Evolutionary conservation across 2,888 invertebrate genomes (phyloP), one percentile per base, ranked within the genome.

Genomic region (Acleris laterana): DNA sequence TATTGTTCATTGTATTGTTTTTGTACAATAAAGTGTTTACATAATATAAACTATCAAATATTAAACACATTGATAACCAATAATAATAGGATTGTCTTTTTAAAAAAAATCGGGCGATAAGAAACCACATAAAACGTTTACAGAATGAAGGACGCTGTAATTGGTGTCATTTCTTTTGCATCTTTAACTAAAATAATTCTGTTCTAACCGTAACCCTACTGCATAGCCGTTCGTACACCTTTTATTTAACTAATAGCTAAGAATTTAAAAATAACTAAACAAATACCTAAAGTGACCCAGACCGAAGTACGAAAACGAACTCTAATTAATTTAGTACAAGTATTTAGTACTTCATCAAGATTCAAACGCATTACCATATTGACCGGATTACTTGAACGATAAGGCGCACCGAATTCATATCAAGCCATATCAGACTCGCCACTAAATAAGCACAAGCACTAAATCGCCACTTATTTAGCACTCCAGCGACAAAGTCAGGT

Each of bases 401-500:
- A 57, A 55, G 32, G 20, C 38, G 13, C 32, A 38, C 38, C 38
- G 11, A 20, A 52, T 19, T 17, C 20, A n/a, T 52, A 52, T 52
- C 28, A 28, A 52, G n/a, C 52, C 22, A 48, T n/a, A n/a, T 59
- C 46, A 25, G 42, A 32, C 49, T 20, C 16, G 20, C 49, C 25
- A 16, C 46, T 58, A 20, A 38, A 38, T 38, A 38, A 38, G 38
- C 38, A 13, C 38, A 38, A 28, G n/a, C 25, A 28, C 22, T 52
- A 28, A 52, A 52, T 28, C 13, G 22, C 25, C 28, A 28, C 25
- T 52, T 52, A 53, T 55, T 53, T 17, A 57, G 57, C 7, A 25
- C 32, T 59, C 32, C 32, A 20, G n/a, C 58, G 48, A 59, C 58
- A 59, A 59, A 59, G 58, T 59, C 32, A 28, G 58, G 58, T 32